Percentiles rank a stretch among this genome's conserved stretches.
These are phyloP conservation scores for Gobio occitaniae DNA, from an alignment of 2,797 vertebrate genomes.

Conservation along the genomic window DNA sequence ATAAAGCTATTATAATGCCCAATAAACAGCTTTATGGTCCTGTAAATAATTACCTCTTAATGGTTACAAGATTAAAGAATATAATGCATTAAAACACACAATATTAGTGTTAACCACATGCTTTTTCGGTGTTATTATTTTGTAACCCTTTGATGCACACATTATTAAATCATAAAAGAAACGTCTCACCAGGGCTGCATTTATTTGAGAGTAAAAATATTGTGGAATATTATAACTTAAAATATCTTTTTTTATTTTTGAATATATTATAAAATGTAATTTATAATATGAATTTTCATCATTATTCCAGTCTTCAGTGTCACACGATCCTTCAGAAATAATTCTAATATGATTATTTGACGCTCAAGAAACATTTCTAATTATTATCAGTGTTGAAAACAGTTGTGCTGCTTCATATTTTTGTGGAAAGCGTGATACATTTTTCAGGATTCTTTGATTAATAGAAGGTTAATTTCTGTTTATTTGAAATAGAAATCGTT, in stretches of 20 bases:
- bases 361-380: background rate
- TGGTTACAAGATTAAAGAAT: background rate
- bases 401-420: background rate
- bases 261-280: too few species aligned
- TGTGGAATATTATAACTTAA: background rate
- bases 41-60: background rate
- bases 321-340: background rate
- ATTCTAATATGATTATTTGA: background rate
- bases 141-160: background rate
- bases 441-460: background rate
- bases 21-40: background rate
- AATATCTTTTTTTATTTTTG: background rate
- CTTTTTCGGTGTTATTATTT: background rate
- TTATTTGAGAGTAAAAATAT: background rate
- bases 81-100: background rate
- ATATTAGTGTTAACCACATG: background rate
- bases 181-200: background rate
- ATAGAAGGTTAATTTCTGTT: background rate
- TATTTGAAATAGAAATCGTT: too few species aligned
- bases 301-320: background rate
- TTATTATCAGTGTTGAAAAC: background rate
- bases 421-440: background rate
- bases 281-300: background rate
- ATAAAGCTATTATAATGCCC: background rate
- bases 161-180: background rate